Evolutionary conservation across 92 coral and sea anemone genomes (phyloP), one percentile per base, ranked within the genome.

Genomic region (Phymanthus crucifer): DNA sequence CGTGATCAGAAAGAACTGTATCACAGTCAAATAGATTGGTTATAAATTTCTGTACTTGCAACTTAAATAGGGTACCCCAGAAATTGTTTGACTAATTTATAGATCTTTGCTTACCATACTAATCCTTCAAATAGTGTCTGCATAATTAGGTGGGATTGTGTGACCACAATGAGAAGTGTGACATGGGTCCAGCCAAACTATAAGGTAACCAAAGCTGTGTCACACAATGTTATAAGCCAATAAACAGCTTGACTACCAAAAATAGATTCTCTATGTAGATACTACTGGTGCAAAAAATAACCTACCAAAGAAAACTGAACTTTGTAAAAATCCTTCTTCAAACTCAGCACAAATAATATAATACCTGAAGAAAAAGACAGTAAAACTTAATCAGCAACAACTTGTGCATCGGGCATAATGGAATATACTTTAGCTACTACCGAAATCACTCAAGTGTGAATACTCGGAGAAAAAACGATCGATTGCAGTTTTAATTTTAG

Each of bases 161-260:
- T 95, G 65, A 95, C 98, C 40, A 95, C 97, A 37, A 95, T 91
- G 66, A 95, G 85, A 66, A 95, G 84, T 10, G 98, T 95, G 72
- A 95, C 97, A 79, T 95, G 98, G 50, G 98, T 92, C 98, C 98
- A 95, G 57, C 97, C 98, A 93, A 95, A 95, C 98, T 95, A 79
- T 69, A 85, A 78, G 18, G 16, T 37, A 40, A 1, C 7, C 21
- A 19, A 54, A 54, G 6, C 10, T 54, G 6, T 54, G 27, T 10
- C 21, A 54, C 5, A 54, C 19, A 54, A 54, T 0, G 64, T 11
- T 24, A 21, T 29, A 7, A 14, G 64, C 2, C n/a, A n/a, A 38
- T 38, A 38, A 0, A 38, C 43, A 38, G 43, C 43, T 38, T n/a
- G n/a, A 38, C 10, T 38, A 4, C 43, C 5, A 38, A 38, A 38